These are phyloP conservation scores for Plebejus argus DNA, from an alignment of 2,888 invertebrate genomes.

Conservation along the genomic window DNA sequence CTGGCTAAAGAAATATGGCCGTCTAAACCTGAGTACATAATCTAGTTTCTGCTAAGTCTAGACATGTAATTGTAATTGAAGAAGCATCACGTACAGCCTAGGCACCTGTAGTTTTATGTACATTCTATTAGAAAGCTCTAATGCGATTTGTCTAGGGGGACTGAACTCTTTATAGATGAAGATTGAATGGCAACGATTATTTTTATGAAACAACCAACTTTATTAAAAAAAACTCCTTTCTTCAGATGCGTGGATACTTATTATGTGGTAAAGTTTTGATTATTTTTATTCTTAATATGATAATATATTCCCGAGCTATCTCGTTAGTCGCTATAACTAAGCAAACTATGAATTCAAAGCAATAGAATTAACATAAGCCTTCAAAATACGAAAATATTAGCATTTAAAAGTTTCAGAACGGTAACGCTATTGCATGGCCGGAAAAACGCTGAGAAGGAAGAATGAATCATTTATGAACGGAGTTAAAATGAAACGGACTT, in stretches of 20 bases:
- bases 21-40: not conserved
- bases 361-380: conserved; percentile 27
- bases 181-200: not conserved
- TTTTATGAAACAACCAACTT: no score
- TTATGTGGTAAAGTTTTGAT: no score
- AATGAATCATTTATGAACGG: conserved; percentile 42
- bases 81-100: not conserved
- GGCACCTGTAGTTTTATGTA: not conserved
- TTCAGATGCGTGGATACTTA: no score
- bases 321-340: not conserved
- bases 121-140: not conserved
- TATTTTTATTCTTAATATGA: not conserved
- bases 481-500: conserved; percentile 36
- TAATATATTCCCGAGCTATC: not conserved
- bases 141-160: not conserved
- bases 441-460: conserved; percentile 38
- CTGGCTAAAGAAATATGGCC: not conserved
- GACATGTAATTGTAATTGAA: conserved; percentile 15
- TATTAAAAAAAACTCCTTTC: no score
- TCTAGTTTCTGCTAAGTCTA: conserved; percentile 1
- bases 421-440: conserved; percentile 27
- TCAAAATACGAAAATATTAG: conserved; percentile 30
- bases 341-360: conserved; percentile 25
- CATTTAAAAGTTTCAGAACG: conserved; percentile 24
- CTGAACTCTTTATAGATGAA: not conserved